Percentiles rank a stretch among this genome's conserved stretches.
Evolutionary conservation across 2,797 vertebrate genomes (phyloP).

Genomic region (Manis pentadactyla): DNA sequence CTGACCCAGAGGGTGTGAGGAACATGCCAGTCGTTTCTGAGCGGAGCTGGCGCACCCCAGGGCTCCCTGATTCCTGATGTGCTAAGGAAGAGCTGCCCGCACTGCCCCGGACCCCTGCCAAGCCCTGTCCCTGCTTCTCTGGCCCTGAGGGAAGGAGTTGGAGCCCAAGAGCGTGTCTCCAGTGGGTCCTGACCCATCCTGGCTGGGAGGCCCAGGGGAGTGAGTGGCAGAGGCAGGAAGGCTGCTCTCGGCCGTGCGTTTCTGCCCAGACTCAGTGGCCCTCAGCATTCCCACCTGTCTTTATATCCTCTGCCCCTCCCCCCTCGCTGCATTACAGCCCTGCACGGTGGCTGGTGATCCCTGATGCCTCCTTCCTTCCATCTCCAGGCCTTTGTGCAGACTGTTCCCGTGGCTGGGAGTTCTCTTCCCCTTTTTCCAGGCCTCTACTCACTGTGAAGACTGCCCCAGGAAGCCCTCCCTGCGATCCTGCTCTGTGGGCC

Average conservation of each 20-base stretch:
- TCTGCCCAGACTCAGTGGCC: background rate
- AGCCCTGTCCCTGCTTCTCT: background rate
- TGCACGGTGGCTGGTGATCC: fast-evolving
- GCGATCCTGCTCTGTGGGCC: too few species aligned
- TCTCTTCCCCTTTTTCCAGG: background rate
- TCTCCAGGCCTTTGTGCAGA: background rate
- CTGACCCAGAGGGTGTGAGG: background rate
- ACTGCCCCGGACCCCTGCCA: background rate
- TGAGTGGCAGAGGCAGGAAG: background rate
- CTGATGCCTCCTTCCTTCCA: fast-evolving
- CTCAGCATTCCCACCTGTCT: background rate
- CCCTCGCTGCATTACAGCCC: background rate
- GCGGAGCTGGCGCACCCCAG: fast-evolving
- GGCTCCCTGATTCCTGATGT: background rate
- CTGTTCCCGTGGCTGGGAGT: background rate
- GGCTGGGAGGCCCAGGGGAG: background rate
- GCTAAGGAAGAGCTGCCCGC: background rate
- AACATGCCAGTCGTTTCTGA: background rate
- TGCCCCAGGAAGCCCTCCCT: background rate
- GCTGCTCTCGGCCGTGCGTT: background rate
- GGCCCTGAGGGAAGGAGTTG: background rate
- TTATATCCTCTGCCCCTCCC: background rate
- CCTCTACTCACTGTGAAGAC: background rate
- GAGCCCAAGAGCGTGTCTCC: background rate
- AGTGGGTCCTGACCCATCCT: background rate